Base-by-base conservation (phyloP, 2,797 vertebrate species). In the Bovichtus variegatus region DNA sequence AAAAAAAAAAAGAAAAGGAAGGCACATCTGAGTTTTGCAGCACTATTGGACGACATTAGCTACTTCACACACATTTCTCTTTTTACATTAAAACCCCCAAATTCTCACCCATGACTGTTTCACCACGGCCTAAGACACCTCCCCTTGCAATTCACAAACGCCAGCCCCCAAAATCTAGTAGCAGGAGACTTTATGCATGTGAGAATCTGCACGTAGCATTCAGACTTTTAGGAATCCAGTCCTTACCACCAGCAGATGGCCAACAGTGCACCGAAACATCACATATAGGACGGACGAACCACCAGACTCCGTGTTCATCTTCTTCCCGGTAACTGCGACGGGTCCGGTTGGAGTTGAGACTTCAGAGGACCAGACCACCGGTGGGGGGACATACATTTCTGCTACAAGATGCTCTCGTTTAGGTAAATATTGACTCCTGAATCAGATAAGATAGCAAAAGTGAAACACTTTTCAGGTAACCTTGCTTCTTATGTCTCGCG, bases 191-290 rank as follows among this genome's bases (percentile, higher is more conserved):
- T 75, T 8, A 58, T 44, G 89, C 87, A 92, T 94, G 94, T 94
- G 94, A 92, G 86, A 25, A 44, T 87, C 93, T 78, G 95, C 95
- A 96, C 95, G 95, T 96, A 96, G 89, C 91, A 60, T 83, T 62
- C 58, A 68, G 74, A 51, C 64, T 76, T 53, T 43, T 7, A 31
- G 60, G 83, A 68, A 86, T 80, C 83, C 84, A 83, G 75, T 74
- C 77, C 83, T 31, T 9, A 43, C 60, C 85, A 61, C 16, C 85
- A 90, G 91, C 85, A 90, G 91, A 87, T 74, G 89, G 84, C 85
- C 89, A 84, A 47, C 76, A 66, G 78, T 63, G 62, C 62, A 54
- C 43, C 34, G 74, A 57, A 66, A 78, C 74, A 64, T 65, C 76
- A 18, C 88, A 74, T 70, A 86, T 71, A 80, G 81, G 78, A 89